A percentile compares a stretch with the other conserved stretches of the same genome.
Conservation (phyloP, 2,888 invertebrate species). For the Mimachlamys varia region DNA sequence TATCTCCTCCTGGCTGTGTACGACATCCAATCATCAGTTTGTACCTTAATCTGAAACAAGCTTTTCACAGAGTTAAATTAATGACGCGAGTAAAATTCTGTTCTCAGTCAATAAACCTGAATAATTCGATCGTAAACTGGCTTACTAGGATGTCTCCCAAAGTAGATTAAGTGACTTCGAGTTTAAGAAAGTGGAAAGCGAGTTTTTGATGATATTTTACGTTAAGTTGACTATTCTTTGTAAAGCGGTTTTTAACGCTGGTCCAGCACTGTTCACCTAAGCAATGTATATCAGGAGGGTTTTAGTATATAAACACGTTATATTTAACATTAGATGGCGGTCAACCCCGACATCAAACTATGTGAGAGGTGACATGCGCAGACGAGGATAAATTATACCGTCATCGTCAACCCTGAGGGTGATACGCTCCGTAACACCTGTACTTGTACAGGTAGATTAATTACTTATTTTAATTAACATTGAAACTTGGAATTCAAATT, state of each 20-base stretch:
- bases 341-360: slow-evolving; percentile 7
- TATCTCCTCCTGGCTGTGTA: neutral
- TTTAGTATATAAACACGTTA: slow-evolving; percentile 18
- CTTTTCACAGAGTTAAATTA: neutral
- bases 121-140: neutral
- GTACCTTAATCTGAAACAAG: neutral
- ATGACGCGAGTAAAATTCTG: neutral
- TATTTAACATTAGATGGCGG: neutral
- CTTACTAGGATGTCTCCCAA: neutral
- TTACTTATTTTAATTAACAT: slow-evolving; percentile 13
- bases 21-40: neutral
- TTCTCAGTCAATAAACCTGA: neutral
- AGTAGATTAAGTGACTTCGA: neutral
- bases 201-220: no score
- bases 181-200: no score
- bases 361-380: neutral
- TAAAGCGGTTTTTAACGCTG: neutral
- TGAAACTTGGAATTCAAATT: slow-evolving; percentile 5
- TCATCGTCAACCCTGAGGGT: neutral
- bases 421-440: neutral
- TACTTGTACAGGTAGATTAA: neutral
- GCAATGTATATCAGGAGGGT: neutral
- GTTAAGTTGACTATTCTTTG: neutral
- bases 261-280: neutral
- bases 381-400: slow-evolving; percentile 12